Conservation (phyloP, 1,140 invertebrate genomes). For the Mizuhopecten yessoensis region DNA sequence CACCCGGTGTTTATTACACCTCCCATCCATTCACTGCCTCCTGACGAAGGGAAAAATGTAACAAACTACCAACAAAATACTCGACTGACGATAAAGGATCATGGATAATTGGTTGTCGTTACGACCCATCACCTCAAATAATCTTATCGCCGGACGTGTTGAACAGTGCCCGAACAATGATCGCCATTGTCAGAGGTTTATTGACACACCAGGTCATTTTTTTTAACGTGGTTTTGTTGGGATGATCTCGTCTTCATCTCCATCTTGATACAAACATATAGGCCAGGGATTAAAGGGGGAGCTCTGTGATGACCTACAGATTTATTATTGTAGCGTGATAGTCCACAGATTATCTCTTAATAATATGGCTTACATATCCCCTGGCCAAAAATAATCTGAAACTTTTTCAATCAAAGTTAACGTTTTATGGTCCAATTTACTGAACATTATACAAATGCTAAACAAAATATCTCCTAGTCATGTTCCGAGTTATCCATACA, state of each 20-base stretch:
- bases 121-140: background rate
- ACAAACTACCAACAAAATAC: too few relatives aligned
- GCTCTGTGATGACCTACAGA: background rate
- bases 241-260: background rate
- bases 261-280: background rate
- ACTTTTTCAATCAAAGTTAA: background rate
- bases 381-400: too few relatives aligned
- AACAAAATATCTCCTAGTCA: background rate
- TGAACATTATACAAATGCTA: background rate
- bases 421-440: background rate
- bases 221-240: background rate
- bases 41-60: too few relatives aligned
- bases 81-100: background rate
- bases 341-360: background rate
- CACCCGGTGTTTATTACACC: background rate
- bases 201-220: too few relatives aligned
- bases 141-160: too few relatives aligned
- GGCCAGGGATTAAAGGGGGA: background rate
- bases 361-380: background rate
- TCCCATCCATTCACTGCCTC: background rate
- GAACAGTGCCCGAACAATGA: too few relatives aligned
- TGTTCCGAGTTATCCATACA: background rate
- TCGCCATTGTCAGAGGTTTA: too few relatives aligned
- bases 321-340: background rate
- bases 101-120: background rate